Evolutionary conservation across 2,797 vertebrate genomes (phyloP).

Genomic region (Pterois miles): DNA sequence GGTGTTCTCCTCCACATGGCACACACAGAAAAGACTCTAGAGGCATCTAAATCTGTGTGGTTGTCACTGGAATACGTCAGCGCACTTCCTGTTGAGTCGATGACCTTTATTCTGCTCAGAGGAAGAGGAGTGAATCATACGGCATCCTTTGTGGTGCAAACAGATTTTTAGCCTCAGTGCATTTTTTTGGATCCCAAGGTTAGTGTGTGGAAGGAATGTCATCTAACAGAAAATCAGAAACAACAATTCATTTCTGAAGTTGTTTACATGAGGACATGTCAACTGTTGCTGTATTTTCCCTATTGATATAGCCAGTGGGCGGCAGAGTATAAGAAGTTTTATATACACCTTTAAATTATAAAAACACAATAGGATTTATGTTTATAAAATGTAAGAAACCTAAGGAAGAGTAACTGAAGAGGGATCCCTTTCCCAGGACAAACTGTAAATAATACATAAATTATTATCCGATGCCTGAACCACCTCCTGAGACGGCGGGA

Average conservation of each 20-base stretch:
- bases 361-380: too few relatives aligned
- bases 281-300: not conserved
- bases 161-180: slow-evolving; percentile 2
- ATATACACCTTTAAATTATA: too few relatives aligned
- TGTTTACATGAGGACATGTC: not conserved
- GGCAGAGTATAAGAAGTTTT: too few relatives aligned
- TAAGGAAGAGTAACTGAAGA: not conserved
- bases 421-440: not conserved
- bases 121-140: slow-evolving; percentile 50
- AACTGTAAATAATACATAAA: too few relatives aligned
- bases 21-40: slow-evolving; percentile 35
- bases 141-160: slow-evolving; percentile 52
- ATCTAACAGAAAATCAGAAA: not conserved
- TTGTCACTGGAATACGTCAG: slow-evolving; percentile 53
- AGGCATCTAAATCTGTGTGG: slow-evolving; percentile 39
- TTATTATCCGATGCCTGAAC: too few relatives aligned
- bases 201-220: not conserved
- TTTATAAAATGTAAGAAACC: too few relatives aligned
- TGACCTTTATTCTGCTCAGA: slow-evolving; percentile 55
- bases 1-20: slow-evolving; percentile 35
- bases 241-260: not conserved
- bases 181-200: slow-evolving; percentile 35
- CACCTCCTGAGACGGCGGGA: too few relatives aligned
- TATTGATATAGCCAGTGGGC: not conserved
- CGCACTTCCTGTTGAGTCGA: slow-evolving; percentile 52